Evolutionary conservation across 2,888 invertebrate species (phyloP).

Genomic region (Hirudinaria manillensis): DNA sequence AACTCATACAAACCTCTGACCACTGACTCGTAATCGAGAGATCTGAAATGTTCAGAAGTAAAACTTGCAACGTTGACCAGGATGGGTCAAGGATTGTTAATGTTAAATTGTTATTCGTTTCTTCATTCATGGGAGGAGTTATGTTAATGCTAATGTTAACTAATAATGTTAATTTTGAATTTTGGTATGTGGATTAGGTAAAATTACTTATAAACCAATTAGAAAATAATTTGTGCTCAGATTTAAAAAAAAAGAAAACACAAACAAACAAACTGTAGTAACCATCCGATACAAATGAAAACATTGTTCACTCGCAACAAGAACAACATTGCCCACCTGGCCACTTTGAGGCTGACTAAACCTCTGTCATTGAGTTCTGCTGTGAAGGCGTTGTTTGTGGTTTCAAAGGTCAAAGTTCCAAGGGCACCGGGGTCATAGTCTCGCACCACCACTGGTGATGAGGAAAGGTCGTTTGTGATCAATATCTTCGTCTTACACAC

Average conservation of each 20-base stretch:
- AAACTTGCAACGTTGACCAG: too few species aligned
- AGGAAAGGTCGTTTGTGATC: background rate
- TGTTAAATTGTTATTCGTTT: too few species aligned
- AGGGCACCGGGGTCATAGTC: constrained; percentile 37
- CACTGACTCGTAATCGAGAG: constrained; percentile 47
- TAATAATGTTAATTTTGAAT: too few species aligned
- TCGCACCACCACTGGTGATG: constrained; percentile 35
- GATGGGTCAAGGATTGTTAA: too few species aligned
- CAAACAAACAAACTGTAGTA: too few species aligned
- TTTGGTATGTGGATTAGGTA: too few species aligned
- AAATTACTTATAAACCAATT: too few species aligned
- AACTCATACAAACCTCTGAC: constrained; percentile 68
- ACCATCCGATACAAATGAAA: too few species aligned
- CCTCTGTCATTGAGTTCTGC: constrained; percentile 21
- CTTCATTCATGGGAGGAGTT: too few species aligned
- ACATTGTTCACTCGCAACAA: too few species aligned
- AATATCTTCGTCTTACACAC: background rate
- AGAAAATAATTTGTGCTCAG: background rate
- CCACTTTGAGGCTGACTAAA: background rate
- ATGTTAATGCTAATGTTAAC: too few species aligned
- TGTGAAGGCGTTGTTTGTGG: constrained; percentile 29
- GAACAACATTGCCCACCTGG: constrained; percentile 1
- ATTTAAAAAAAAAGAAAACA: background rate
- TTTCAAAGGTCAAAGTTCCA: constrained; percentile 34
- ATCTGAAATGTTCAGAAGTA: constrained; percentile 38